phyloP scores from a whole-genome alignment of 2,888 invertebrate species.

The Chaitophorus viminalis region DNA sequence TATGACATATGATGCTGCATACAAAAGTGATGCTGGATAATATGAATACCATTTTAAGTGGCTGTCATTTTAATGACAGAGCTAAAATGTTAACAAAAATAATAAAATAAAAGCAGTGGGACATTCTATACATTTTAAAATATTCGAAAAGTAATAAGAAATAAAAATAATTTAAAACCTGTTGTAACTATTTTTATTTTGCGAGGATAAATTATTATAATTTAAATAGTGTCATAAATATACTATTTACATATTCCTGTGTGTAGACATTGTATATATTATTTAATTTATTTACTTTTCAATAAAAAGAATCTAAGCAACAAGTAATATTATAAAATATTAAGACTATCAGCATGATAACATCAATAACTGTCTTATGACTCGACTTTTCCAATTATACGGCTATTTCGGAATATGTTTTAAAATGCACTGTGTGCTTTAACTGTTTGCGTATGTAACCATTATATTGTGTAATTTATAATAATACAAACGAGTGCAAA shows the following conservation, averaged over 20 bases:
- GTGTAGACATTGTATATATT: background rate
- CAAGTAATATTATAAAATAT: too few relatives aligned
- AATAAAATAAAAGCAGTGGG: background rate
- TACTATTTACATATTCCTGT: background rate
- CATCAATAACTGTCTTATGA: too few relatives aligned
- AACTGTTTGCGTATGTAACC: too few relatives aligned
- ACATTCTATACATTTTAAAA: background rate
- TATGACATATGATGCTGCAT: background rate
- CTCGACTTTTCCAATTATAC: too few relatives aligned
- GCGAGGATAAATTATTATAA: background rate
- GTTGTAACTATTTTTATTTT: background rate
- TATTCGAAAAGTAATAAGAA: background rate
- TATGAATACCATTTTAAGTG: background rate
- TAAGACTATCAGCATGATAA: too few relatives aligned
- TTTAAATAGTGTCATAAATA: background rate
- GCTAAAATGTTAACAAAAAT: slow-evolving; percentile 1
- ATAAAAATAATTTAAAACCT: slow-evolving; percentile 6
- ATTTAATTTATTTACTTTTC: too few relatives aligned
- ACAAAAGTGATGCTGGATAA: background rate
- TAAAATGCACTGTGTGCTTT: too few relatives aligned
- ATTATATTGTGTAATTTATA: too few relatives aligned
- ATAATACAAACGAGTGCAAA: too few relatives aligned
- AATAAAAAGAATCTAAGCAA: too few relatives aligned
- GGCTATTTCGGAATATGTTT: too few relatives aligned
- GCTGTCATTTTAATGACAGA: background rate